These are phyloP conservation scores for Mustelus asterias DNA, from an alignment of 2,113 vertebrate genomes.

Conservation along the genomic window DNA sequence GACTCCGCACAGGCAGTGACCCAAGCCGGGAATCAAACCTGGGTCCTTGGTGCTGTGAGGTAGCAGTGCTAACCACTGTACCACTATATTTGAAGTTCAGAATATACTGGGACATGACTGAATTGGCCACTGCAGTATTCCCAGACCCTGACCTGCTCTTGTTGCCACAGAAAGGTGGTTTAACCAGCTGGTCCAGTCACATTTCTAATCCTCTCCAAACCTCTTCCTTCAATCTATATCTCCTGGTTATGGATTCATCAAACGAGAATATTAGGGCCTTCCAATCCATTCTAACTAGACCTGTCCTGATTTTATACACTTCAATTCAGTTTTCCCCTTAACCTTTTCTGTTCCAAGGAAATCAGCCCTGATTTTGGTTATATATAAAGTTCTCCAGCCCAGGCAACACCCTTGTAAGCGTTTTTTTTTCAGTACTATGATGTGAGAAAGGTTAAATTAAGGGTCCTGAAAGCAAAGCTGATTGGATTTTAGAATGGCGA, in stretches of 20 bases:
- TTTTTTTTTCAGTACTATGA: background rate
- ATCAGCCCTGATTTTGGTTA: background rate
- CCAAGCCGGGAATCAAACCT: too few species aligned
- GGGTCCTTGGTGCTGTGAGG: too few species aligned
- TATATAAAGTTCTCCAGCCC: background rate
- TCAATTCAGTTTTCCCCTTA: background rate
- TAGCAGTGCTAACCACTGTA: too few species aligned
- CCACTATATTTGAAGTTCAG: too few species aligned
- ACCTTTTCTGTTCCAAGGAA: background rate
- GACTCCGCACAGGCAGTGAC: too few species aligned
- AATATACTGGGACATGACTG: too few species aligned
- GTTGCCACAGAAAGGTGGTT: too few species aligned
- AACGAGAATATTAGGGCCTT: background rate
- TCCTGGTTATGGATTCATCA: background rate
- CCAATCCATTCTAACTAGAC: background rate
- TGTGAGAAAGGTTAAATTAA: background rate
- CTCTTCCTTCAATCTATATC: background rate
- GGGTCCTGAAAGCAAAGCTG: background rate
- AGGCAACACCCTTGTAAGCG: background rate
- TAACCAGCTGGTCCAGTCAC: too few species aligned
- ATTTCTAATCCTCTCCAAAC: too few species aligned
- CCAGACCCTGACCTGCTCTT: too few species aligned
- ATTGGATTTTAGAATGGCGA: background rate
- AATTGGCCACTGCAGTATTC: too few species aligned
- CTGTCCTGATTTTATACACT: background rate